A percentile compares a stretch with the other conserved stretches of the same genome.
phyloP scores from a whole-genome alignment of 2,797 vertebrate species.

The Sebastes hubbsi region DNA sequence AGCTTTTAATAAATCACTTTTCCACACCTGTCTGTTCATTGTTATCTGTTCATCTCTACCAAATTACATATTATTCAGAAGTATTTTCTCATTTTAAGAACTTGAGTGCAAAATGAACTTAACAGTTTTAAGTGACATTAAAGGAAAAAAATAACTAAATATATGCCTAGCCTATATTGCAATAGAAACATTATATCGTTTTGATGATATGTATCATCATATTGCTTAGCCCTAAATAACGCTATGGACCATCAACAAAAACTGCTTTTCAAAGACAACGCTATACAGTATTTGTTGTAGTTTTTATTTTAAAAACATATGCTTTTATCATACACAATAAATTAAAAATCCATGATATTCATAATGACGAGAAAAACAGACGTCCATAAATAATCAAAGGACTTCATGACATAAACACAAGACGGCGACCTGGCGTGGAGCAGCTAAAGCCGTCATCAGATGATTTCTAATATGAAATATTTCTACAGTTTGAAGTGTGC shows the following conservation, averaged over 20 bases:
- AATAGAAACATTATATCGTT: too few relatives aligned
- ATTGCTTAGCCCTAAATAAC: not conserved
- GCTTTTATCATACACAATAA: slow-evolving; percentile 76
- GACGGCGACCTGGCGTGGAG: slow-evolving; percentile 20
- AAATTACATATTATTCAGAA: not conserved
- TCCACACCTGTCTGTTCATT: not conserved
- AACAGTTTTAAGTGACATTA: too few relatives aligned
- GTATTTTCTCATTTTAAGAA: too few relatives aligned
- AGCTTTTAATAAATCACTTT: slow-evolving; percentile 53
- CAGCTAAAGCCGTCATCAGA: slow-evolving; percentile 27
- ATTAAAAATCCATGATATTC: slow-evolving; percentile 72
- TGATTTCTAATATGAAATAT: slow-evolving; percentile 20
- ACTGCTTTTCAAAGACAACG: not conserved
- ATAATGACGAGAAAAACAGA: slow-evolving; percentile 50
- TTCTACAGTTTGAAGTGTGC: slow-evolving; percentile 23
- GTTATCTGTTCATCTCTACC: not conserved
- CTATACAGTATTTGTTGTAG: slow-evolving; percentile 19
- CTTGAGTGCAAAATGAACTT: too few relatives aligned
- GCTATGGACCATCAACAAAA: not conserved
- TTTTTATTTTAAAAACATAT: slow-evolving; percentile 80
- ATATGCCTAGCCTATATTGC: too few relatives aligned
- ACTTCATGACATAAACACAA: slow-evolving; percentile 41
- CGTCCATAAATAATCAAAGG: slow-evolving; percentile 47
- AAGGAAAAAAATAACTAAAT: too few relatives aligned
- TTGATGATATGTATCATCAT: too few relatives aligned